Percentiles rank a stretch among this genome's conserved stretches.
phyloP scores from a whole-genome alignment of 1,140 invertebrate species.

The Tetraneura akinire region DNA sequence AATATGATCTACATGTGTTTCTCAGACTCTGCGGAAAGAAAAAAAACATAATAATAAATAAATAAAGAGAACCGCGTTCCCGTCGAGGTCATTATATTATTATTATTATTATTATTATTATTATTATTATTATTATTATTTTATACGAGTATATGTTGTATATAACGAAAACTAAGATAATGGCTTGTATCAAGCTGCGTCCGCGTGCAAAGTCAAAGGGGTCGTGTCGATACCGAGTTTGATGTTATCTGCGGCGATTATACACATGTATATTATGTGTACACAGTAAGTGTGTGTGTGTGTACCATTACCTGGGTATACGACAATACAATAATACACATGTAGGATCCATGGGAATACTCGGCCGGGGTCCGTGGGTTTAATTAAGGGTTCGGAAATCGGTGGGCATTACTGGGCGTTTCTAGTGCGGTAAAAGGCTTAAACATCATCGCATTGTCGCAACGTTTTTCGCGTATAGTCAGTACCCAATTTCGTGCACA shows the following conservation, averaged over 20 bases:
- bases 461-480: neutral
- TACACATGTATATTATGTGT: neutral
- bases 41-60: conserved; percentile 1
- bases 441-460: conserved; percentile 11
- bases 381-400: conserved; percentile 49
- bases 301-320: neutral
- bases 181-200: conserved; percentile 51
- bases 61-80: conserved; percentile 27
- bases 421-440: conserved; percentile 43
- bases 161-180: conserved; percentile 43
- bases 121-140: no score
- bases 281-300: neutral
- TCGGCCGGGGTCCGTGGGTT: conserved; percentile 46
- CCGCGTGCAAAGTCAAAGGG: conserved; percentile 39
- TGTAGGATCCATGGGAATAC: conserved; percentile 44
- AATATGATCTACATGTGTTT: conserved; percentile 42
- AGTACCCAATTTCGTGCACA: no score
- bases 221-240: conserved; percentile 49
- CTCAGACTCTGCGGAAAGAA: conserved; percentile 5
- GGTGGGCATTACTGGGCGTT: conserved; percentile 51
- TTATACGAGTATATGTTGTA: neutral
- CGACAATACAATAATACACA: neutral
- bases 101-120: no score
- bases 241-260: conserved; percentile 49
- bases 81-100: conserved; percentile 19